Evolutionary conservation across 2,888 invertebrate genomes (phyloP).

Genomic region (Amblyteles armatorius): DNA sequence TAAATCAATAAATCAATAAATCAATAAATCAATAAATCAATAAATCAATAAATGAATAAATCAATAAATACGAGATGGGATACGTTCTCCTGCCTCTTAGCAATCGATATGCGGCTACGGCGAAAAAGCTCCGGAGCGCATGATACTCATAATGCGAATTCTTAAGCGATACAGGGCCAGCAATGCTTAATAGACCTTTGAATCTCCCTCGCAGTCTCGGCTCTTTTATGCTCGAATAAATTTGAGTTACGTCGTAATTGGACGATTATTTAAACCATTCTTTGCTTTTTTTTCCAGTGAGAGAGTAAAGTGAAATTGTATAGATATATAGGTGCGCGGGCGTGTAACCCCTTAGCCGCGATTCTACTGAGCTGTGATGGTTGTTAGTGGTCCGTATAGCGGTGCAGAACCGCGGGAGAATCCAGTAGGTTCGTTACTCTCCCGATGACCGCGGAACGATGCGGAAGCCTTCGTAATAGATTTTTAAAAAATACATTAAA

Average conservation of each 20-base stretch:
- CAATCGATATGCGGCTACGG: neutral
- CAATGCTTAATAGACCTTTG: constrained; percentile 52
- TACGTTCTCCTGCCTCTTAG: too few relatives aligned
- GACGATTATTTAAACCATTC: constrained; percentile 61
- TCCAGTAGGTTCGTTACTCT: constrained; percentile 20
- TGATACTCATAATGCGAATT: constrained; percentile 9
- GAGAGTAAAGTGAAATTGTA: constrained; percentile 27
- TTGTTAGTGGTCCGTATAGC: constrained; percentile 6
- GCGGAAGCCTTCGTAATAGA: neutral
- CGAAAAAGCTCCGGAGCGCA: neutral
- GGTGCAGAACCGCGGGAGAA: neutral
- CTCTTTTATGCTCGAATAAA: constrained; percentile 46
- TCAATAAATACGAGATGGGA: too few relatives aligned
- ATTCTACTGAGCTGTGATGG: constrained; percentile 25
- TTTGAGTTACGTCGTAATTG: constrained; percentile 60
- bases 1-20: too few relatives aligned
- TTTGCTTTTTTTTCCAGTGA: constrained; percentile 30
- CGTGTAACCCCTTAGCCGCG: constrained; percentile 32
- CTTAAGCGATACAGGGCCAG: neutral
- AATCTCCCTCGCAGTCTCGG: constrained; percentile 32
- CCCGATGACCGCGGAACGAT: constrained; percentile 14
- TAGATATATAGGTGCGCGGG: constrained; percentile 24
- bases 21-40: too few relatives aligned
- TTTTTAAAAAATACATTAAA: constrained; percentile 3
- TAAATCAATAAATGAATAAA: too few relatives aligned